Conservation (phyloP, 1,140 invertebrate species). For the Ridgeia piscesae region DNA sequence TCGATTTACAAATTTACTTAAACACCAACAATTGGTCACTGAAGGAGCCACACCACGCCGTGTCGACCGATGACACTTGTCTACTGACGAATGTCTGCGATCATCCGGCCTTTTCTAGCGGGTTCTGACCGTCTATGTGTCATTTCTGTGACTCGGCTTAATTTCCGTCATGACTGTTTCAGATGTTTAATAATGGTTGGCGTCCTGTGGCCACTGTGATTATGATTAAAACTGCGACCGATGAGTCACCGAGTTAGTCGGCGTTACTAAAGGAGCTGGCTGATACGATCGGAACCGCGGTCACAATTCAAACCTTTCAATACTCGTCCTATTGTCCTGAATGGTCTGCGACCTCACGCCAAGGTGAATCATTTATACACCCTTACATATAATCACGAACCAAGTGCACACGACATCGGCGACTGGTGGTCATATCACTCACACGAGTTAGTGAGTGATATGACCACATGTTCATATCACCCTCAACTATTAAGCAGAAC, state of each 20-base stretch:
- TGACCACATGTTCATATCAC: neutral
- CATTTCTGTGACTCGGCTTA: neutral
- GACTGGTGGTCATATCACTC: neutral
- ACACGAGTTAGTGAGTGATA: neutral
- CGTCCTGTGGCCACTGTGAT: neutral
- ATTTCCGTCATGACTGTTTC: neutral
- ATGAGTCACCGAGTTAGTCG: neutral
- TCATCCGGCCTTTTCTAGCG: neutral
- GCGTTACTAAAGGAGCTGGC: neutral
- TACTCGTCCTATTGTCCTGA: neutral
- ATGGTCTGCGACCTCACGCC: too few species aligned
- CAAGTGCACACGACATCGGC: neutral
- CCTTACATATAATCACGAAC: neutral
- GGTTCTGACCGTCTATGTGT: neutral
- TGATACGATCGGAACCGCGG: neutral
- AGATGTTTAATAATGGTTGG: neutral
- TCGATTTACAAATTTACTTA: neutral
- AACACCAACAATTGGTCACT: neutral
- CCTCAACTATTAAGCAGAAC: neutral
- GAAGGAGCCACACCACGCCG: neutral
- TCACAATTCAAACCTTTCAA: neutral
- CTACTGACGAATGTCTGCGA: neutral
- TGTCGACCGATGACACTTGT: neutral
- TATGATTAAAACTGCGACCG: neutral
- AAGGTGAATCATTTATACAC: neutral